Evolutionary conservation across 2,113 vertebrate species (phyloP), one percentile per base, ranked within the genome.

Genomic region (Micromys minutus): DNA sequence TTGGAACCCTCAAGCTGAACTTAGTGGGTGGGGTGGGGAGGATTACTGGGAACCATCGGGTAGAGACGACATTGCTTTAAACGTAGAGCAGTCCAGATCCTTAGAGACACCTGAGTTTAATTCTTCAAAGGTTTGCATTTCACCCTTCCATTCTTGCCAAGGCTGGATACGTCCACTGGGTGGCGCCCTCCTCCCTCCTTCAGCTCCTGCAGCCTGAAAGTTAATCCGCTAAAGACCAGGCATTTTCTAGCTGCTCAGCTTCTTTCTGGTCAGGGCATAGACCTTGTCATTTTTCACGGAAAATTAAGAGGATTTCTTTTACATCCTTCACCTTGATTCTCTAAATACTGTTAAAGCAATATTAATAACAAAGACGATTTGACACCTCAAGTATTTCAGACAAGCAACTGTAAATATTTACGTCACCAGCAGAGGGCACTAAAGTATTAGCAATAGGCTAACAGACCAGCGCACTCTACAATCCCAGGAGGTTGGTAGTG

Each of bases 341-440:
- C 39, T 71, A 59, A 86, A 75, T 71, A 1, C 2, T 72, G 22
- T 65, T 84, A 61, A 50, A 74, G 12, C 13, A 63, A 34, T 95
- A 21, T 61, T 79, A 92, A 94, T 31, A 76, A 29, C 24, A n/a
- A 59, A 85, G 59, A 29, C 26, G 3, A 72, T 31, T 39, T 39
- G 67, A 26, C 88, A 47, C 57, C 26, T 80, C 39, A 42, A 94
- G 22, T 45, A 77, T 81, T 89, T 77, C 55, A 39, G 0, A 2
- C 5, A 61, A 59, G 13, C 59, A 57, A 17, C 47, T 93, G 93
- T 72, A 94, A 92, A 85, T 85, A 81, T 59, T 55, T 15, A 26
- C 3, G 0, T 55, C 6, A 52, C 94, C 97, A 96, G 96, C 65
- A 97, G 97, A 77, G 94, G 97, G 97, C 96, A 88, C 0, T n/a